A percentile compares a stretch with the other conserved stretches of the same genome.
These are phyloP conservation scores for Callimorpha dominula DNA, from an alignment of 2,888 invertebrate species.

Conservation along the genomic window DNA sequence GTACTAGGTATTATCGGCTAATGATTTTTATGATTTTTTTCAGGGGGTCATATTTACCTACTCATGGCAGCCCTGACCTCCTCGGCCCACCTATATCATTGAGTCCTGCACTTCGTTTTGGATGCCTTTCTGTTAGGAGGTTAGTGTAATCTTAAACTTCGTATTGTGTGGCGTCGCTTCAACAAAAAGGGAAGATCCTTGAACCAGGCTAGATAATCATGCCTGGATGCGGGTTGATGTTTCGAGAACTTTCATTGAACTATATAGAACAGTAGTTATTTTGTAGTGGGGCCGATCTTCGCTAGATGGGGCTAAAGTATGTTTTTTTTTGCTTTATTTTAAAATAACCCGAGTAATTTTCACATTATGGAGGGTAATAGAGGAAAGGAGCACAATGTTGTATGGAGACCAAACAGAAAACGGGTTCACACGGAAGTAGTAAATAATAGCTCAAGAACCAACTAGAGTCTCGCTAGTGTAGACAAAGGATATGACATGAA, in stretches of 20 bases:
- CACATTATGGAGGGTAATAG: no score
- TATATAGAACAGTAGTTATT: neutral
- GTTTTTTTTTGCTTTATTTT: neutral
- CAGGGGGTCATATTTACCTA: slow-evolving; percentile 89
- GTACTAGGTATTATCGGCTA: no score
- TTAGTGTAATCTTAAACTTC: slow-evolving; percentile 49
- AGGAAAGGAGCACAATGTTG: no score
- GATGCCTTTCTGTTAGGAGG: slow-evolving; percentile 90
- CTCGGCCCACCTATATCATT: slow-evolving; percentile 89
- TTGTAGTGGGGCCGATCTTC: neutral
- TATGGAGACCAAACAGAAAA: no score
- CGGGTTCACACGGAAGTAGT: no score
- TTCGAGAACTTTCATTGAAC: neutral
- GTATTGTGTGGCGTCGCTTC: neutral
- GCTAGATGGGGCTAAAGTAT: neutral
- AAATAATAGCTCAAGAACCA: no score
- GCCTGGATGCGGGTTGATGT: neutral
- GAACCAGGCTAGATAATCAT: neutral
- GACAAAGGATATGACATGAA: no score
- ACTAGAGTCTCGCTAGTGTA: no score
- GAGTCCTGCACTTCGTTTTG: slow-evolving; percentile 90
- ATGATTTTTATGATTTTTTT: slow-evolving; percentile 20
- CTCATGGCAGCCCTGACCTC: slow-evolving; percentile 89
- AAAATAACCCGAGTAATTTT: neutral
- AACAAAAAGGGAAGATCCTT: neutral